Evolutionary conservation across 2,797 vertebrate genomes (phyloP).

Genomic region (Tapirus indicus): DNA sequence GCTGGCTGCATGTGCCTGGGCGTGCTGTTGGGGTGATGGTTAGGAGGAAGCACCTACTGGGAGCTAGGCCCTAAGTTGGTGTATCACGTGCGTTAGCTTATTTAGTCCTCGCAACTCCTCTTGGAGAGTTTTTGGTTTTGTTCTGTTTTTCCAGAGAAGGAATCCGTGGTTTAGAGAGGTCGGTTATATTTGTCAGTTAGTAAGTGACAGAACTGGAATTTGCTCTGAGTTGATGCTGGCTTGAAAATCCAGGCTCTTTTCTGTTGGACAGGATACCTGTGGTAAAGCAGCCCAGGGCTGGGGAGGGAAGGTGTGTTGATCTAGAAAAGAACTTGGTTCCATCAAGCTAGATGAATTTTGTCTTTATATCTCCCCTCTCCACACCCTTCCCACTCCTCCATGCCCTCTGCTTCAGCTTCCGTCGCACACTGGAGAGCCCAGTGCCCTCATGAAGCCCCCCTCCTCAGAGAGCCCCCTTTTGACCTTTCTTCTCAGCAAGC

Average conservation of each 20-base stretch:
- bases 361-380: background rate
- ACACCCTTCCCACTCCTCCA: background rate
- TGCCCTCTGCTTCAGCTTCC: background rate
- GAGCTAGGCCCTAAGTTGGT: background rate
- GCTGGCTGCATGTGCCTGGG: background rate
- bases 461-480: background rate
- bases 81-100: background rate
- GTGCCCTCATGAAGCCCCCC: background rate
- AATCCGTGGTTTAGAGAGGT: background rate
- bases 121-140: background rate
- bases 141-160: constrained; percentile 1
- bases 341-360: background rate
- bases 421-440: background rate
- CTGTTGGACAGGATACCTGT: background rate
- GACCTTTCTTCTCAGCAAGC: background rate
- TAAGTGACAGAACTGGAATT: constrained; percentile 5
- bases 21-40: background rate
- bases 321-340: background rate
- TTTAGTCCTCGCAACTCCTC: background rate
- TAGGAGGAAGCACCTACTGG: background rate
- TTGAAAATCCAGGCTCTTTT: constrained; percentile 39
- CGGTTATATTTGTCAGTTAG: constrained; percentile 7
- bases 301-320: background rate
- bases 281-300: background rate
- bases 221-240: background rate